Evolutionary conservation across 2,113 vertebrate species (phyloP), one percentile per base, ranked within the genome.

Genomic region (Macaca mulatta): DNA sequence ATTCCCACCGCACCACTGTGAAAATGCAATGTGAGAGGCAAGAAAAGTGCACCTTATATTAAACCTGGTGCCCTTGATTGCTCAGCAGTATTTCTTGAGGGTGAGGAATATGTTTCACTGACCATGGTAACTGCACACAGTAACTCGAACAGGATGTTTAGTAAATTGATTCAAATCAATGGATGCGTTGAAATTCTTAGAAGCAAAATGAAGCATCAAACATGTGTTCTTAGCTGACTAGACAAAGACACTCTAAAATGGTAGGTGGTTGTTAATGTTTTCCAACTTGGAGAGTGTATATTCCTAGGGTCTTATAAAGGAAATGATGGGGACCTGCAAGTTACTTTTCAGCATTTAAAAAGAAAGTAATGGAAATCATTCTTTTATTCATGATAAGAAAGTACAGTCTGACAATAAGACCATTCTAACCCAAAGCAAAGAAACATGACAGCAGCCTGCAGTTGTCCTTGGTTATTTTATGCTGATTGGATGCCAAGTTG

Each of bases 271-370:
- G 13, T 22, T 67, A 40, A 64, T 10, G 5, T 35, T 52, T 88
- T 77, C 90, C 67, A 82, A 18, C 1, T 5, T 16, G 50, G 84
- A 87, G 55, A 61, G 17, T 43, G 7, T 57, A 8, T 50, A n/a
- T 77, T 57, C 6, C 43, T 48, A 38, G n/a, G 30, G 22, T 8
- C 40, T 90, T 75, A 30, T n/a, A 67, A 52, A 80, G 72, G 64
- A 48, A 86, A 80, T 50, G 18, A n/a, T 27, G 14, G 30, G 22
- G 25, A 50, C 23, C n/a, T 80, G 16, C 3, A 79, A 27, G 64
- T 8, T 77, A 17, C 90, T 96, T 89, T 78, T 90, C 38, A 93
- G 89, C 75, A 27, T 30, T 89, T 27, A 55, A 88, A 83, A 83
- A 69, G 27, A 86, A 90, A 94, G 35, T 40, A 69, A 77, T 30